Base-by-base conservation (phyloP, 2,797 vertebrate species). In the Urosaurus nigricauda region DNA sequence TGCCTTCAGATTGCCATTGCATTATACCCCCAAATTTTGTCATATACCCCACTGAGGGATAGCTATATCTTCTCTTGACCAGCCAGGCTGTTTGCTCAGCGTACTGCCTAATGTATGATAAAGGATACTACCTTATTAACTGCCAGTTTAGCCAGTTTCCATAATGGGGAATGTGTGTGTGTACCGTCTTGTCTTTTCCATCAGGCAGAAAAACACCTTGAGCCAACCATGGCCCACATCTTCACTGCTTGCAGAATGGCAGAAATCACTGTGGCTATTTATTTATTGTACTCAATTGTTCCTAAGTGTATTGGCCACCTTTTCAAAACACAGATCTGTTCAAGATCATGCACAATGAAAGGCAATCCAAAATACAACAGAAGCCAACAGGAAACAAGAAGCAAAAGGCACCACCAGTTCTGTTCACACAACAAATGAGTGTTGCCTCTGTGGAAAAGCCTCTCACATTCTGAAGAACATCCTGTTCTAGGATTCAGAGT, bases 271-370 rank as follows among this genome's bases (percentile, higher is more conserved):
- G 26, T 29, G 13, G 19, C 21, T 37, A 47, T 51, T 74, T 40
- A 56, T 83, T 83, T 21, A n/a, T 85, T 85, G 63, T 75, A 32
- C 60, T 43, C 75, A 43, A 47, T 75, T 85, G 17, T 58, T 58
- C 78, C 58, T n/a, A 40, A 82, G 51, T 71, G 32, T 35, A 71
- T 53, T n/a, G 16, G 9, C 9, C 17, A 7, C 47, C 19, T 73
- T 81, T 24, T 58, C 24, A 37, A 51, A 60, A 73, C 19, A 60
- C 63, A 13, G 65, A 68, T 63, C 79, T 51, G 32, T 19, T 87
- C 47, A 73, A 73, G 26, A 8, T 60, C 29, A 73, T 37, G 32
- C 26, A 71, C 16, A 73, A 56, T 75, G 12, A 58, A 56, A 77
- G 73, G 24, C 37, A 77, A 75, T 75, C 37, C 74, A 60, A 75